Evolutionary conservation across 2,797 vertebrate species (phyloP), one percentile per base, ranked within the genome.

Genomic region (Clarias platycephalus): DNA sequence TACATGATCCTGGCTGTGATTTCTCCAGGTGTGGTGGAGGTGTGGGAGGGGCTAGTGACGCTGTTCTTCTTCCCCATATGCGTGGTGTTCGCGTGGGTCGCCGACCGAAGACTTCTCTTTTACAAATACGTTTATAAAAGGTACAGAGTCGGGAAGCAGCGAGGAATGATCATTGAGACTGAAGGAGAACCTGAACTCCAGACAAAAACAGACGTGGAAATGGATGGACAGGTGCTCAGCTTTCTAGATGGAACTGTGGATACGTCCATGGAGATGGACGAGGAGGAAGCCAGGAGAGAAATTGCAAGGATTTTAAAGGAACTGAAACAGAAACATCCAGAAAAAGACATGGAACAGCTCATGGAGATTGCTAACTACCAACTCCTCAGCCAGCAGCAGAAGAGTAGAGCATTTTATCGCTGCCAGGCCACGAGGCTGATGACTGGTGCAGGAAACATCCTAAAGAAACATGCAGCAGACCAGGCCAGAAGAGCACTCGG

Each of bases 21-120:
- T 79, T 97, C 97, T 4, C 98, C 98, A 0, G 97, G 97, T 0
- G 91, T 96, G 0, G 98, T 99, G 72, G 92, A 99, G 80, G 97
- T 99, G 85, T 99, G 98, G 98, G 98, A 99, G 93, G 96, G 97
- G 26, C 95, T 99, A 44, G 95, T 99, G 15, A 99, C 98, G 0
- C 96, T 99, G 83, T 95, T 96, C 89, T 99, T 99, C 91, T 99
- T 99, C 85, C 98, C 98, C 1, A 90, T 99, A 83, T 99, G 97
- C 31, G 98, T 99, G 2, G 92, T 96, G 6, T 95, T 99, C 0
- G 98, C 98, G 0, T 99, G 98, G 92, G 91, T 98, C 4, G 98
- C 98, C 0, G 98, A 99, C 89, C 96, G 98, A 68, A 94, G 98
- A 85, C 96, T 99, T 37, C 95, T 99, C 0, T 98, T 99, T 92